These are phyloP conservation scores for Lordiphosa mommai DNA, from an alignment of 1,140 invertebrate genomes.

Conservation along the genomic window DNA sequence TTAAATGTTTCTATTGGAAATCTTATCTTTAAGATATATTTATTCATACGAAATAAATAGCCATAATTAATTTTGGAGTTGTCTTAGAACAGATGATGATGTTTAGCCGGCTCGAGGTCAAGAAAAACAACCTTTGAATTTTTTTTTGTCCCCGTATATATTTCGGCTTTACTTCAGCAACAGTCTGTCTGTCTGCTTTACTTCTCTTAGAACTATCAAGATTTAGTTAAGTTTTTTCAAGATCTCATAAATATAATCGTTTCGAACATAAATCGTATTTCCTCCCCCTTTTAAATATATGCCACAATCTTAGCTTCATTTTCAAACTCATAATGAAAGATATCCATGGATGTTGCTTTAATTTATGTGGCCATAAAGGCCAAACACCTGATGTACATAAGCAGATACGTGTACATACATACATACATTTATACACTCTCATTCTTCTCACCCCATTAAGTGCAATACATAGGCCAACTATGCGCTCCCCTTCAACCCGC, in stretches of 20 bases:
- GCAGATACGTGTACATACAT: background rate
- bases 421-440: constrained; percentile 21
- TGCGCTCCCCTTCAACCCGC: constrained; percentile 14
- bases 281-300: background rate
- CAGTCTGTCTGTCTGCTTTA: no score
- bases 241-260: background rate
- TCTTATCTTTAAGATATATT: no score
- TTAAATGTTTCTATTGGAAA: no score
- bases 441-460: constrained; percentile 39
- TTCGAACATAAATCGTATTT: background rate
- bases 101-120: no score
- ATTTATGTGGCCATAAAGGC: constrained; percentile 51
- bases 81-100: no score
- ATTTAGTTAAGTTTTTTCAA: background rate
- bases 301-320: background rate
- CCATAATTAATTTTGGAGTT: no score
- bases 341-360: constrained; percentile 40
- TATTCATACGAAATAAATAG: no score
- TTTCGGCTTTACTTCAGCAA: no score
- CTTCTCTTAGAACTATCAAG: no score
- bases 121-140: no score
- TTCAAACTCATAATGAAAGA: constrained; percentile 33
- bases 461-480: constrained; percentile 51
- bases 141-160: no score
- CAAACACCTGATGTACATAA: constrained; percentile 37